A percentile compares a stretch with the other conserved stretches of the same genome.
Evolutionary conservation across 2,113 vertebrate species (phyloP).

Genomic region (Leucopsar rothschildi): DNA sequence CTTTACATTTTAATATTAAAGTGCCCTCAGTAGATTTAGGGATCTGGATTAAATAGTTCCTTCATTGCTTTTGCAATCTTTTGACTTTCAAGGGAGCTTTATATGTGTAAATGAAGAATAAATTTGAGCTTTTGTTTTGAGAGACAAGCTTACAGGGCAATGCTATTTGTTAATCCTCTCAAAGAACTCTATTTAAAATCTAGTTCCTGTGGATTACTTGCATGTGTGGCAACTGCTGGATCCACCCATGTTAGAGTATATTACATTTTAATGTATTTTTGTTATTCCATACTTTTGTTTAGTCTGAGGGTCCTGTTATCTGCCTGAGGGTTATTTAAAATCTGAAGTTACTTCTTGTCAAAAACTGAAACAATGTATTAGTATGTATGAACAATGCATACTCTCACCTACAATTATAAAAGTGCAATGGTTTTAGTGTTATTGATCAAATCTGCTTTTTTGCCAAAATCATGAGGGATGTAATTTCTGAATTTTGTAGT

Average conservation of each 20-base stretch:
- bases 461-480: neutral
- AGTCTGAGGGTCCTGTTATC: neutral
- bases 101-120: conserved; percentile 47
- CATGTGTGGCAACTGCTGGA: neutral
- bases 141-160: neutral
- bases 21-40: neutral
- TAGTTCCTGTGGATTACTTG: conserved; percentile 22
- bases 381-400: neutral
- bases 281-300: neutral
- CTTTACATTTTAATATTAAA: neutral
- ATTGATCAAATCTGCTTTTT: neutral
- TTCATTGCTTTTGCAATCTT: conserved; percentile 37
- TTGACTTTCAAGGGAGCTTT: conserved; percentile 26
- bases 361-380: neutral
- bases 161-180: conserved; percentile 25
- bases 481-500: neutral
- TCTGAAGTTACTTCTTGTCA: neutral
- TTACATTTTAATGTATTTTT: neutral
- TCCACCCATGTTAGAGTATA: neutral
- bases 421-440: neutral
- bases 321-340: neutral
- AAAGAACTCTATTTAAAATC: conserved; percentile 14
- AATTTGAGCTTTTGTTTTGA: conserved; percentile 51
- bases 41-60: conserved; percentile 3
- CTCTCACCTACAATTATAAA: neutral